Conservation (phyloP, 2,113 vertebrate species). For the Apteryx owenii region DNA sequence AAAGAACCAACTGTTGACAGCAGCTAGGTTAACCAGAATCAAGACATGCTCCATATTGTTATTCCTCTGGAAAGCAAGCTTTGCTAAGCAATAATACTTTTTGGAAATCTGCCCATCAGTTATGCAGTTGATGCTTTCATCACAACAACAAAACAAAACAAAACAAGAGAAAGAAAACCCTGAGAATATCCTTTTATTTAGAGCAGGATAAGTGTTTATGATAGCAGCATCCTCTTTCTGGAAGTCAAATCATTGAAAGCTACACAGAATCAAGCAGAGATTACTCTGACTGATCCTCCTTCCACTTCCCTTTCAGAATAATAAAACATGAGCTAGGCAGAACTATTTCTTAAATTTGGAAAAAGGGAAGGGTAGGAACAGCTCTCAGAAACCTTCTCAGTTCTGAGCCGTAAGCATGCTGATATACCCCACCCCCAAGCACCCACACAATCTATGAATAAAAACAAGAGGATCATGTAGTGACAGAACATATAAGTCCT, state of each 20-base stretch:
- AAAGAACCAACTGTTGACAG: neutral
- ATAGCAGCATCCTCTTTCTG: neutral
- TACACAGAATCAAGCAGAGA: neutral
- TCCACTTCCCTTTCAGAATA: neutral
- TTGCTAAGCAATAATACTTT: neutral
- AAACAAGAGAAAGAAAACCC: neutral
- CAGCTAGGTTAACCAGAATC: neutral
- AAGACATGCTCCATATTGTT: neutral
- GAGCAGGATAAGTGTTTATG: neutral
- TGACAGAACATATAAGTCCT: neutral
- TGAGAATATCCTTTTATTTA: neutral
- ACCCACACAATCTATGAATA: neutral
- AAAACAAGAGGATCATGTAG: neutral
- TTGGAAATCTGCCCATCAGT: constrained; percentile 25
- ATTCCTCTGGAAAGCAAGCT: neutral
- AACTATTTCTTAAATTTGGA: neutral
- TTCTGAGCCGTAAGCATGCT: neutral
- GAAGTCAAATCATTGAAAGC: neutral
- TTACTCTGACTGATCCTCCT: neutral
- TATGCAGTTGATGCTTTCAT: neutral
- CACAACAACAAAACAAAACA: neutral
- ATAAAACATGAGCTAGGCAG: neutral
- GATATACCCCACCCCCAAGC: neutral
- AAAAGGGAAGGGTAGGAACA: neutral
- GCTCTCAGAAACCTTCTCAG: neutral